Evolutionary conservation across 30 jellyfish, hydroid and myxozoan species (phyloP), one percentile per base, ranked within the genome.

Genomic region (Aurelia aurita complex sp. Pacific): DNA sequence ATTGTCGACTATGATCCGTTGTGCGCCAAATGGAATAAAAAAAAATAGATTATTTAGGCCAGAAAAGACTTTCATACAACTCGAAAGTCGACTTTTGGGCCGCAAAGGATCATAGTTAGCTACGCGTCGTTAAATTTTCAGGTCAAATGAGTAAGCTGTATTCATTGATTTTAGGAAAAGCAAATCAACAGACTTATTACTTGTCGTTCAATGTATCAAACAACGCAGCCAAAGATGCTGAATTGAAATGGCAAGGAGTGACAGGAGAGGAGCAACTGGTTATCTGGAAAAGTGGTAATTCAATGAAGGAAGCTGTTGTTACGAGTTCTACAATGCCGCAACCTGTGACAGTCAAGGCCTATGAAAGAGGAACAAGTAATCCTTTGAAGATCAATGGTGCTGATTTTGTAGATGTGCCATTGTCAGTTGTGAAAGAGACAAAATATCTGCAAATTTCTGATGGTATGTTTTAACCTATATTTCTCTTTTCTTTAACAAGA

Each of bases 311-410:
- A 69, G 63, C 65, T 1, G 84, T 79, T 23, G 66, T 78, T 5
- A 77, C 96, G 13, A 70, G 90, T 54, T 33, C 69, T 17, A 19
- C 96, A 33, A 32, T 14, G 52, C 90, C 96, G 0, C 64, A 19
- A 33, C 53, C 89, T 12, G 53, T 80, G 36, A 67, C 18, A 19
- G 36, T 89, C 69, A 64, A 23, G 66, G 97, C 94, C 14, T 65
- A 34, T 33, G 94, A 89, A 67, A 77, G 69, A 69, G 97, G 91
- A 50, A 82, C 97, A 16, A 55, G 84, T 40, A 68, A 54, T 32
- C 50, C 59, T 0, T 19, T 89, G 19, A 66, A 52, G 40, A 33
- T 89, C 76, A 83, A 89, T 69, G 88, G 88, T 61, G 80, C 73
- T 10, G 64, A 63, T 16, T 62, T 8, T 33, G 53, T 83, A 14